These are phyloP conservation scores for Priocnemis perturbator DNA, from an alignment of 2,888 invertebrate genomes.

Conservation along the genomic window DNA sequence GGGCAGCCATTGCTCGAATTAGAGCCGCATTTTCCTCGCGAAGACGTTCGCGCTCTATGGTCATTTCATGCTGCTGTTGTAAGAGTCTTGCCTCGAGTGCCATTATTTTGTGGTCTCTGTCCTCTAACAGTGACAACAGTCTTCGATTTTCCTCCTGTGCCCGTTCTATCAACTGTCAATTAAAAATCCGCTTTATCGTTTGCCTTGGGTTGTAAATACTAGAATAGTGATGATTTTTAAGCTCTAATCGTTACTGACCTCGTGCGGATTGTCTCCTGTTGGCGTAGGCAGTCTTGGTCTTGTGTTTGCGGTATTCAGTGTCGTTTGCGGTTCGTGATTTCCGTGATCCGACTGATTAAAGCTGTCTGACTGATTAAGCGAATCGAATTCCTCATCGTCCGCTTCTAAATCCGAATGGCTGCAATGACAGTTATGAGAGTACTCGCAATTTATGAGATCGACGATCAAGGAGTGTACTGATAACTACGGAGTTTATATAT, in stretches of 20 bases:
- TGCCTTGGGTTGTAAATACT: background rate
- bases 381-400: conserved; percentile 78
- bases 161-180: conserved; percentile 69
- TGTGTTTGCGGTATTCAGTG: conserved; percentile 55
- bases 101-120: conserved; percentile 73
- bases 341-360: conserved; percentile 68
- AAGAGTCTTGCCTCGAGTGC: conserved; percentile 70
- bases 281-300: conserved; percentile 72
- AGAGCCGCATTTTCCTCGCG: conserved; percentile 72
- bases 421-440: conserved; percentile 44
- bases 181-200: background rate
- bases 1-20: conserved; percentile 70
- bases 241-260: conserved; percentile 59
- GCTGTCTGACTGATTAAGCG: conserved; percentile 77
- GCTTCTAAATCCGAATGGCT: conserved; percentile 80
- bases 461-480: background rate
- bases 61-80: conserved; percentile 69
- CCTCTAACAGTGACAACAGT: conserved; percentile 70
- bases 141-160: conserved; percentile 73
- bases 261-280: conserved; percentile 72
- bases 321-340: conserved; percentile 62
- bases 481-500: conserved; percentile 29
- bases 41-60: conserved; percentile 68
- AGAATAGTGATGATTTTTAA: background rate
- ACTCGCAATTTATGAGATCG: background rate